phyloP scores from a whole-genome alignment of 2,888 invertebrate genomes.

The Lysandra bellargus region DNA sequence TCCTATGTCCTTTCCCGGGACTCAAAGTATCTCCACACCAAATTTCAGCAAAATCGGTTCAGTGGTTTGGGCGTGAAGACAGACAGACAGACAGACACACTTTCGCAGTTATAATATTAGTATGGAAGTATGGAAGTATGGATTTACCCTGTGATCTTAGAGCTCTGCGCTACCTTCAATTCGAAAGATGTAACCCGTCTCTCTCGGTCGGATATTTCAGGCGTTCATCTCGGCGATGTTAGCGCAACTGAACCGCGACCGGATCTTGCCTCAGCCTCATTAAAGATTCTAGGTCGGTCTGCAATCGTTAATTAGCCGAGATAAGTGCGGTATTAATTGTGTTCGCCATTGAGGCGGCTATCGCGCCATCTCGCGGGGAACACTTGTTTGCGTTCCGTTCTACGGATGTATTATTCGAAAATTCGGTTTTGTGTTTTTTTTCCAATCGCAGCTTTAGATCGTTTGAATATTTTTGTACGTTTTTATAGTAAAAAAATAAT shows the following conservation, averaged over 20 bases:
- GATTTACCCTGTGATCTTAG: no score
- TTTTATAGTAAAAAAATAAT: not conserved
- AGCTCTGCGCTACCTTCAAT: not conserved
- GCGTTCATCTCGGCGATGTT: constrained; percentile 37
- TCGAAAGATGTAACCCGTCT: not conserved
- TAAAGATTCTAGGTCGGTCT: constrained; percentile 77
- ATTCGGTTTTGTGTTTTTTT: constrained; percentile 10
- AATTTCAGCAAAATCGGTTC: no score
- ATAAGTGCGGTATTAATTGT: constrained; percentile 78
- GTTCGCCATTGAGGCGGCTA: constrained; percentile 69
- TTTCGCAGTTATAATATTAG: no score
- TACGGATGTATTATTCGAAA: constrained; percentile 6
- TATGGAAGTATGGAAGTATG: no score
- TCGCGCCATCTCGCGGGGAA: constrained; percentile 55
- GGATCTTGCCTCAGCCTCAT: constrained; percentile 77
- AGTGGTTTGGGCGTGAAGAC: no score
- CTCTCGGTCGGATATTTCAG: not conserved
- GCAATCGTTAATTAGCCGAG: constrained; percentile 77
- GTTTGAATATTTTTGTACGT: not conserved
- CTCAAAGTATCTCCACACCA: no score
- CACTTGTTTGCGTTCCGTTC: constrained; percentile 19
- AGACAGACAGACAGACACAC: no score
- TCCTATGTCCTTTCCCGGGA: no score
- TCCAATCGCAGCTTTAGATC: constrained; percentile 8
- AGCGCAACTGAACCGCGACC: constrained; percentile 50